These are phyloP conservation scores for Pantherophis vulpinus DNA, from an alignment of 2,797 vertebrate genomes.

Conservation along the genomic window DNA sequence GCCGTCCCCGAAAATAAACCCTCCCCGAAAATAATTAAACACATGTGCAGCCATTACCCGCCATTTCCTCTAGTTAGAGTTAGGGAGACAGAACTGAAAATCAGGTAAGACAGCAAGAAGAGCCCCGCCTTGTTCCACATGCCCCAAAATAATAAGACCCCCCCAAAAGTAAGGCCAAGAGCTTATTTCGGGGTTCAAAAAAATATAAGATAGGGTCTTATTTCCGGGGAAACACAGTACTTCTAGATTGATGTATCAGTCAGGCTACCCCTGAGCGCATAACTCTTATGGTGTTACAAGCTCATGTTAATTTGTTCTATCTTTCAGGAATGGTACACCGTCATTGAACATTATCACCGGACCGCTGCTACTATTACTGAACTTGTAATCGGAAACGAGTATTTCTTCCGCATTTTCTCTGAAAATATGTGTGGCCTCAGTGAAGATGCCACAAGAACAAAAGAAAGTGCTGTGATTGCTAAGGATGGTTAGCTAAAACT, in stretches of 20 bases:
- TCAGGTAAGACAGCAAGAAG: too few species aligned
- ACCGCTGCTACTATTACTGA: constrained; percentile 90
- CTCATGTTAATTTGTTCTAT: constrained; percentile 11
- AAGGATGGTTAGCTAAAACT: constrained; percentile 84
- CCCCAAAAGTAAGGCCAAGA: too few species aligned
- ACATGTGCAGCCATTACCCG: too few species aligned
- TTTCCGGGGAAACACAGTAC: too few species aligned
- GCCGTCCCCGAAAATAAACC: too few species aligned
- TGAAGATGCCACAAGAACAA: constrained; percentile 88
- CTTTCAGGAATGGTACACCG: constrained; percentile 94
- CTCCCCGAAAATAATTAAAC: too few species aligned
- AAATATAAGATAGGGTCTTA: too few species aligned
- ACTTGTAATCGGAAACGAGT: constrained; percentile 96
- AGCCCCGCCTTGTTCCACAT: too few species aligned
- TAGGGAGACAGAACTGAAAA: too few species aligned
- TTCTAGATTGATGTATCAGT: background rate
- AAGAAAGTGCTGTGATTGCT: constrained; percentile 89
- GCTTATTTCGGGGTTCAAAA: too few species aligned
- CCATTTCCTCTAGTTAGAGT: too few species aligned
- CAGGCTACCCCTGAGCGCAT: background rate
- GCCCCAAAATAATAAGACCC: too few species aligned
- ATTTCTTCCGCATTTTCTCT: constrained; percentile 92
- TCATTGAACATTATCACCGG: constrained; percentile 95
- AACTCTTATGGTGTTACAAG: background rate
- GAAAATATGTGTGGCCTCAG: constrained; percentile 98